phyloP scores from a whole-genome alignment of 2,113 vertebrate genomes.

The Riparia riparia region DNA sequence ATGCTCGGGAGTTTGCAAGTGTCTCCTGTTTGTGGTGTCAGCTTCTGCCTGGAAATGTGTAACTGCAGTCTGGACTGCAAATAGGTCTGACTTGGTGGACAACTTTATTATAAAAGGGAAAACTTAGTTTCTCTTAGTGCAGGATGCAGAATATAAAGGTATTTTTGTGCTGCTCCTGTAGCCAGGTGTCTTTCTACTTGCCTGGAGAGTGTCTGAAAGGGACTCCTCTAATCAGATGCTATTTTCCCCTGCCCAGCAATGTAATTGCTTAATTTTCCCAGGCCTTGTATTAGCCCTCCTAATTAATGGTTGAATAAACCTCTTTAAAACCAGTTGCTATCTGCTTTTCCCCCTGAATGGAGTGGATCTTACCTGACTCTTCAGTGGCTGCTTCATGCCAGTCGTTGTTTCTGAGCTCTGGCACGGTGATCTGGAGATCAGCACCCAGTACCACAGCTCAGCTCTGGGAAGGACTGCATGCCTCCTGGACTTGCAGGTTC shows the following conservation, averaged over 20 bases:
- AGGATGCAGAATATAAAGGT: not conserved
- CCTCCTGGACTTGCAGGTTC: not conserved
- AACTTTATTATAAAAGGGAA: not conserved
- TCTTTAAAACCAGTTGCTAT: not conserved
- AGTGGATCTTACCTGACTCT: not conserved
- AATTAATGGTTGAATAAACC: not conserved
- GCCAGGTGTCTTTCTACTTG: not conserved
- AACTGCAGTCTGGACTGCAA: not conserved
- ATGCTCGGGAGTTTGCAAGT: not conserved
- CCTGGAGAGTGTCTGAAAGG: not conserved
- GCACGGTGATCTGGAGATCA: not conserved
- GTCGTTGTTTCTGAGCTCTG: not conserved
- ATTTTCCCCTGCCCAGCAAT: not conserved
- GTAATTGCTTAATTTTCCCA: not conserved
- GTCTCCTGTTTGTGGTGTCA: not conserved
- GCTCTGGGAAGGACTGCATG: not conserved
- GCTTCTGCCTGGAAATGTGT: not conserved
- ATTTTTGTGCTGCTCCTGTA: not conserved
- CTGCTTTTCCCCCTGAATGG: not conserved
- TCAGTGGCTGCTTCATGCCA: not conserved
- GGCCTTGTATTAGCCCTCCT: not conserved
- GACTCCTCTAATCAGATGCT: not conserved
- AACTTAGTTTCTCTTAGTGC: not conserved
- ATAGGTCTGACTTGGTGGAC: not conserved
- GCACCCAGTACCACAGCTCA: not conserved